These are phyloP conservation scores for Sebastes matsubarae DNA, from an alignment of 2,797 vertebrate genomes.

Conservation along the genomic window DNA sequence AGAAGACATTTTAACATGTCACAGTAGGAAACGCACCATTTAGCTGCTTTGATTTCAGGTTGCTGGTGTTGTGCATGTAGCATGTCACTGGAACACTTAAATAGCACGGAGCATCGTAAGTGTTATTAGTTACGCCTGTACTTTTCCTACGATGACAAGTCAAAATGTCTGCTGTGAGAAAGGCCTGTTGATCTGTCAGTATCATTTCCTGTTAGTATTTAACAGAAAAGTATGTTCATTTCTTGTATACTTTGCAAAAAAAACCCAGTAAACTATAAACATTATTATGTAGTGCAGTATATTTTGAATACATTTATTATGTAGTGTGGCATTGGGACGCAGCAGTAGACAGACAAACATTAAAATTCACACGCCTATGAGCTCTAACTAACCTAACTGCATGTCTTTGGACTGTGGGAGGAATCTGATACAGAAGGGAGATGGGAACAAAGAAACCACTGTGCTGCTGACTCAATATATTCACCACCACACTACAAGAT, in stretches of 20 bases:
- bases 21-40: too few relatives aligned
- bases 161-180: background rate
- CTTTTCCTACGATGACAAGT: background rate
- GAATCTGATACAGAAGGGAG: background rate
- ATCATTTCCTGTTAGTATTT: background rate
- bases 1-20: background rate
- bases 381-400: background rate
- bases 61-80: background rate
- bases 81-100: background rate
- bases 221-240: background rate
- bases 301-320: background rate
- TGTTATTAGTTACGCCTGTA: background rate
- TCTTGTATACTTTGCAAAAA: background rate
- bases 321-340: background rate
- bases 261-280: accelerated
- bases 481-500: background rate
- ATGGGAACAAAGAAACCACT: background rate
- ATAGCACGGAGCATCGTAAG: background rate
- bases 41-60: too few relatives aligned
- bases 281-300: background rate
- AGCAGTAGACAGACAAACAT: background rate
- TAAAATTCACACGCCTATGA: background rate
- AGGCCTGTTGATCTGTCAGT: background rate
- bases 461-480: too few relatives aligned
- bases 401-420: background rate